Percentiles rank a stretch among this genome's conserved stretches.
phyloP scores from a whole-genome alignment of 2,797 vertebrate species.

The Argya squamiceps region DNA sequence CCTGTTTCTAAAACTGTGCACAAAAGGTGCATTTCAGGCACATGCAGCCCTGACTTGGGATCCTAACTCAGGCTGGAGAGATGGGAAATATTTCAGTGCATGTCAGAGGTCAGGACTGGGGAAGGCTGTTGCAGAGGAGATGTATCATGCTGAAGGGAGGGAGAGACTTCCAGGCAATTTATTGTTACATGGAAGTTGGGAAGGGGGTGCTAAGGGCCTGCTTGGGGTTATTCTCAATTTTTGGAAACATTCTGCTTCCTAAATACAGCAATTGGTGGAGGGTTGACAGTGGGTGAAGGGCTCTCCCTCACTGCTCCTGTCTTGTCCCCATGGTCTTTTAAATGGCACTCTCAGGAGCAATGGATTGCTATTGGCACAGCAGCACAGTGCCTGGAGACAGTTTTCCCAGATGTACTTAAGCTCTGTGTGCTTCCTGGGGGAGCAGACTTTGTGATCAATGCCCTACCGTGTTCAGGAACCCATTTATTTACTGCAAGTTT shows the following conservation, averaged over 20 bases:
- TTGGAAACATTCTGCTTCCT: not conserved
- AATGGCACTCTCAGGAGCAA: not conserved
- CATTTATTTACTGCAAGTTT: not conserved
- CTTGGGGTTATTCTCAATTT: not conserved
- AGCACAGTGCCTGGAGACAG: not conserved
- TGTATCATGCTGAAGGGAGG: fast-evolving
- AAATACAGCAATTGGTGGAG: not conserved
- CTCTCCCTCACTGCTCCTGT: not conserved
- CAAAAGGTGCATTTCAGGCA: not conserved
- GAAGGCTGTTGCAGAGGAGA: not conserved
- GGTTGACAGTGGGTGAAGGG: not conserved
- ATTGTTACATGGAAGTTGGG: not conserved
- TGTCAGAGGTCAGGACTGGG: not conserved
- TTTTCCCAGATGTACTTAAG: not conserved
- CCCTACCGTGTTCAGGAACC: not conserved
- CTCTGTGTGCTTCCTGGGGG: not conserved
- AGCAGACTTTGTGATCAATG: not conserved
- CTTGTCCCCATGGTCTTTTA: not conserved
- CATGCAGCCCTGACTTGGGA: fast-evolving
- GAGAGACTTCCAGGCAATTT: not conserved
- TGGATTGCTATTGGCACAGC: not conserved
- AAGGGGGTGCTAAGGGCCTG: not conserved
- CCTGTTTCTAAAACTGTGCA: fast-evolving
- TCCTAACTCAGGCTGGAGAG: not conserved
- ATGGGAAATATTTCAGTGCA: not conserved